Base-by-base conservation (phyloP, 1,140 invertebrate genomes). In the Papilio polyxenes region DNA sequence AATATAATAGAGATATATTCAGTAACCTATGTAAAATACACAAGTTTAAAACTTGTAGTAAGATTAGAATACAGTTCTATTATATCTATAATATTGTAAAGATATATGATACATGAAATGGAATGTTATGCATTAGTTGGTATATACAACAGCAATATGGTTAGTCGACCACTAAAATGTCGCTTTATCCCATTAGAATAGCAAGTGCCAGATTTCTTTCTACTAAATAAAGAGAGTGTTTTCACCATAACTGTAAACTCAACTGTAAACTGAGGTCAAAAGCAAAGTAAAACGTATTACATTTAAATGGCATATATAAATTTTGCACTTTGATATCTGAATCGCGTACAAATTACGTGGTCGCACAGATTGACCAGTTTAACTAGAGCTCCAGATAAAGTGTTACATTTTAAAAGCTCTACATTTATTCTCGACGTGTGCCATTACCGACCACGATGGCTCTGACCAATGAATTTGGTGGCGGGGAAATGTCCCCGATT, bases 341-440 rank as follows among this genome's bases (percentile, higher is more conserved):
- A 53, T 31, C 65, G 65, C 8, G 75, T n/a, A 51, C 75, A 77
- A 77, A 77, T 77, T 77, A 77, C 48, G 48, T 49, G 75, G n/a
- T 20, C 62, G 62, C 49, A 53, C 20, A 20, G 3, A 51, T 31
- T 7, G 49, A 53, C 75, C 75, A 77, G 10, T 77, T 53, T 31
- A 77, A 11, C n/a, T 11, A 23, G 75, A 77, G 44, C 75, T 77
- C 3, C 31, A 72, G 65, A 72, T 72, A 72, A 72, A 72, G 65
- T 72, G 75, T 20, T 48, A 77, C n/a, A 49, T 49, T 31, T 51
- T 56, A 77, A 77, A 77, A 51, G 20, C 75, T 49, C 44, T 77
- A 51, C 44, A 77, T 77, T 51, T 77, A 72, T 77, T 77, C 49
- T 51, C 75, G 20, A 77, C 75, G 75, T 77, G 44, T 53, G 31